A percentile compares a stretch with the other conserved stretches of the same genome.
These are phyloP conservation scores for Drosophila ogumai DNA, from an alignment of 1,140 invertebrate species.

Conservation along the genomic window DNA sequence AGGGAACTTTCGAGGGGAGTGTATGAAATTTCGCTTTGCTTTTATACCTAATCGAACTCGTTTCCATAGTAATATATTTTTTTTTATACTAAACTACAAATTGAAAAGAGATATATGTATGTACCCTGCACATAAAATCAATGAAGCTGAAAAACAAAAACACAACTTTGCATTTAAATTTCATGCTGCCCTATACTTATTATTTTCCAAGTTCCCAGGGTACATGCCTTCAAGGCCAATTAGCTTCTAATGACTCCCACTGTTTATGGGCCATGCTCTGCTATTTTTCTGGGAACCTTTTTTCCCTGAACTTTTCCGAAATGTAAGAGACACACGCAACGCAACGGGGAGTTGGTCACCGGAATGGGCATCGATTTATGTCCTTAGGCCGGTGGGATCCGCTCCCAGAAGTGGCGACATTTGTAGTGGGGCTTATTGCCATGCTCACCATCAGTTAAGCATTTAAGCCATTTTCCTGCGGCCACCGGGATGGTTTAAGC, in stretches of 20 bases:
- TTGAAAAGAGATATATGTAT: not conserved
- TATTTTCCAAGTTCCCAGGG: not conserved
- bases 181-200: not conserved
- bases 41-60: not conserved
- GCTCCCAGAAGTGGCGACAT: slow-evolving; percentile 3
- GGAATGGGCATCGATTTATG: slow-evolving; percentile 20
- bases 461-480: slow-evolving; percentile 24
- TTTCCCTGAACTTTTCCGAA: not conserved
- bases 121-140: not conserved
- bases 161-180: slow-evolving; percentile 14
- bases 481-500: slow-evolving; percentile 9
- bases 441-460: slow-evolving; percentile 23
- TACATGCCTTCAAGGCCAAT: slow-evolving; percentile 28
- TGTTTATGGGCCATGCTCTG: slow-evolving; percentile 27
- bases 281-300: slow-evolving; percentile 5
- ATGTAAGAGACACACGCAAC: slow-evolving; percentile 22
- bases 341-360: not conserved
- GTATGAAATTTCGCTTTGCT: not conserved
- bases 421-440: slow-evolving; percentile 16
- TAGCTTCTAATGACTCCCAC: slow-evolving; percentile 12
- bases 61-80: not conserved
- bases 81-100: no score
- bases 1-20: not conserved
- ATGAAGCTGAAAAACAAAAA: not conserved
- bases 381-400: slow-evolving; percentile 3